Evolutionary conservation across 2,888 invertebrate genomes (phyloP).

Genomic region (Phengaris arion): DNA sequence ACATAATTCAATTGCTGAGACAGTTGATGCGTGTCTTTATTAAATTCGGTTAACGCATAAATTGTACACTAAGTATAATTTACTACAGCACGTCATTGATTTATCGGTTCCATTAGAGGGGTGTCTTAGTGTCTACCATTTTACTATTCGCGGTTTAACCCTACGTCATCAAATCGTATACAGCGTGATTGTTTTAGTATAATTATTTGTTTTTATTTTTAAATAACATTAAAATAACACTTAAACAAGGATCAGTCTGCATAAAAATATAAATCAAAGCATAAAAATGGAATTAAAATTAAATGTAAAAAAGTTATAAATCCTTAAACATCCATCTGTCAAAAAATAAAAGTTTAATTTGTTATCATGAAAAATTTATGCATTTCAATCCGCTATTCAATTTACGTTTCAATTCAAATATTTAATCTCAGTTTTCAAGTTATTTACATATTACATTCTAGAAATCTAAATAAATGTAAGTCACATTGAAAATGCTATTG

Average conservation of each 20-base stretch:
- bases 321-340: slow-evolving; percentile 2
- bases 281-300: background rate
- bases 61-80: slow-evolving; percentile 73
- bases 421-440: slow-evolving; percentile 26
- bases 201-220: background rate
- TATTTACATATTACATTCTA: slow-evolving; percentile 28
- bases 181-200: slow-evolving; percentile 33
- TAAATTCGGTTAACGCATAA: slow-evolving; percentile 72
- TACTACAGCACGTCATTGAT: slow-evolving; percentile 56
- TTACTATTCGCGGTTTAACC: slow-evolving; percentile 44
- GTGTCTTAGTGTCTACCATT: slow-evolving; percentile 63
- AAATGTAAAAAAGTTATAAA: background rate
- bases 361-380: slow-evolving; percentile 8
- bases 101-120: slow-evolving; percentile 56
- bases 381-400: slow-evolving; percentile 13
- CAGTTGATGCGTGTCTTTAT: slow-evolving; percentile 75
- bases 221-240: background rate
- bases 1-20: slow-evolving; percentile 67
- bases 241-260: too few relatives aligned
- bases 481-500: slow-evolving; percentile 33
- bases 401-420: background rate
- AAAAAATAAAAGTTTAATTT: slow-evolving; percentile 7
- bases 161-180: slow-evolving; percentile 41
- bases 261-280: background rate
- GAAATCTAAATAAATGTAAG: slow-evolving; percentile 31